Conservation (phyloP, 2,888 invertebrate genomes). For the Archips crataeganus region DNA sequence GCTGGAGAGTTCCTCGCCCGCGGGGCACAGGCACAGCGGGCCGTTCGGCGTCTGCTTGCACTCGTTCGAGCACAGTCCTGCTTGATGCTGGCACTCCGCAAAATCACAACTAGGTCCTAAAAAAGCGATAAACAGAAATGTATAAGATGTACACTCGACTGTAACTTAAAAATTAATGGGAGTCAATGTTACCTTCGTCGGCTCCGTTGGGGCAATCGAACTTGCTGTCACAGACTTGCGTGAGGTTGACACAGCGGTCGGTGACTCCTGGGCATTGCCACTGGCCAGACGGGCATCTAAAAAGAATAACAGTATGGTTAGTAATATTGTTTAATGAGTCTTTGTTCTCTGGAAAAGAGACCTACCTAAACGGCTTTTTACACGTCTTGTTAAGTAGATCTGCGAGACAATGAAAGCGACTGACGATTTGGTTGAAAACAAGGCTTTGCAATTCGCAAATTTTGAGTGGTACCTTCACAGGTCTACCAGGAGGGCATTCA, state of each 20-base stretch:
- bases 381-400: too few species aligned
- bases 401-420: too few species aligned
- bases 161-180: background rate
- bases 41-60: conserved; percentile 96
- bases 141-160: too few species aligned
- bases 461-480: too few species aligned
- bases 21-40: conserved; percentile 95
- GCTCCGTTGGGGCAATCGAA: conserved; percentile 96
- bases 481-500: too few species aligned
- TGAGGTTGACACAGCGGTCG: conserved; percentile 93
- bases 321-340: too few species aligned
- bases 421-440: too few species aligned
- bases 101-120: conserved; percentile 92
- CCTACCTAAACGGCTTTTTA: too few species aligned
- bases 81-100: conserved; percentile 91
- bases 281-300: conserved; percentile 89
- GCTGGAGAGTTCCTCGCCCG: conserved; percentile 91
- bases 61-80: conserved; percentile 92
- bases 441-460: too few species aligned
- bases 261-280: conserved; percentile 95
- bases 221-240: conserved; percentile 95
- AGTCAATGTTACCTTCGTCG: conserved; percentile 91
- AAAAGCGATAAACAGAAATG: background rate
- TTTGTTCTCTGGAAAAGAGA: too few species aligned
- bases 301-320: conserved; percentile 19